Conservation (phyloP, 2,888 invertebrate species). For the Ctena decussata region DNA sequence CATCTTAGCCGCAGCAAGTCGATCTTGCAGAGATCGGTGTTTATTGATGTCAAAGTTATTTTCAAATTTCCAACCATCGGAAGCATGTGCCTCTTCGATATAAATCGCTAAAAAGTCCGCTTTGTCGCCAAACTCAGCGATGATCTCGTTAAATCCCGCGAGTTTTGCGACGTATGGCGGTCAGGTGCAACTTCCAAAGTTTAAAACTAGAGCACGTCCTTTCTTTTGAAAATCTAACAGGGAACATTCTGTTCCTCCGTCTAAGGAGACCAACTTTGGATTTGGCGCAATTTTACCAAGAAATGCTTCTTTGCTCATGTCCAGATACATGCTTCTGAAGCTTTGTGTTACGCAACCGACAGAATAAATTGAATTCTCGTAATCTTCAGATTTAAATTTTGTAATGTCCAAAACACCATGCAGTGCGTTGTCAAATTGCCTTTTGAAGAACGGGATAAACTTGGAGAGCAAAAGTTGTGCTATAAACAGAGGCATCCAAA, state of each 20-base stretch:
- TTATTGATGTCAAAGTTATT: conserved; percentile 70
- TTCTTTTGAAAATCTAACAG: conserved; percentile 66
- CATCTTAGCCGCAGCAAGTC: conserved; percentile 72
- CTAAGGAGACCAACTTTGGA: conserved; percentile 52
- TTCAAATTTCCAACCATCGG: conserved; percentile 80
- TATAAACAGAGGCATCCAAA: conserved; percentile 7
- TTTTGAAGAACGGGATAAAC: not conserved
- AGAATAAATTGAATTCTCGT: not conserved
- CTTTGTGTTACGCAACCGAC: not conserved
- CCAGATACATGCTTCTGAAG: conserved; percentile 24
- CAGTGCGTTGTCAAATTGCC: not conserved
- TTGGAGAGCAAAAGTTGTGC: conserved; percentile 11
- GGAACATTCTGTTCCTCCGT: not conserved
- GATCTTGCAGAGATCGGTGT: conserved; percentile 70
- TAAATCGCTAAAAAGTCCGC: conserved; percentile 83
- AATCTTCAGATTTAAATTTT: not conserved
- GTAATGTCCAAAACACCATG: not conserved
- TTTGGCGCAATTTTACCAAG: conserved; percentile 64
- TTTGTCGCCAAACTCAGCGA: conserved; percentile 67
- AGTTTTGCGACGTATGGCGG: conserved; percentile 81
- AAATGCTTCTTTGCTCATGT: conserved; percentile 44
- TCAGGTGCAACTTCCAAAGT: conserved; percentile 84
- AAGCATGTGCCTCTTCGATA: conserved; percentile 83
- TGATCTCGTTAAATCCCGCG: conserved; percentile 71
- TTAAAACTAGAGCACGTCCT: conserved; percentile 79